Evolutionary conservation across 2,797 vertebrate species (phyloP).

Genomic region (Pipistrellus pipistrellus): DNA sequence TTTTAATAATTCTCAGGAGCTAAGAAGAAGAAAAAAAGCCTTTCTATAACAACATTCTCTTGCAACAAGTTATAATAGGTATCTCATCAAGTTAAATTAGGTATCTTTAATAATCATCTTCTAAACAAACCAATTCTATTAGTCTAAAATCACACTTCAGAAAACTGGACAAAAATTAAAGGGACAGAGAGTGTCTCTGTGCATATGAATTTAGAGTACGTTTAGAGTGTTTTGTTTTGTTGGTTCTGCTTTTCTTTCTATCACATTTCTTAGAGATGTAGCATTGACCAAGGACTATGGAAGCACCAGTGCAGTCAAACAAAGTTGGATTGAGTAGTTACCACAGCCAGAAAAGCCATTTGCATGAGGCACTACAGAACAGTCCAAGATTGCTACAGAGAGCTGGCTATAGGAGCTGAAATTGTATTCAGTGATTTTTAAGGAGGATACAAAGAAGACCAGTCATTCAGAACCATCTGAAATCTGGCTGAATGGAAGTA

Average conservation of each 20-base stretch:
- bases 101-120: not conserved
- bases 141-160: not conserved
- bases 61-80: not conserved
- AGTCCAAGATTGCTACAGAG: not conserved
- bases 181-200: not conserved
- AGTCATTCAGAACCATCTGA: not conserved
- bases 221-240: not conserved
- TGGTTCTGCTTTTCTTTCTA: not conserved
- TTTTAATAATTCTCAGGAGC: slow-evolving; percentile 23
- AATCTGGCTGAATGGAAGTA: no score
- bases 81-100: not conserved
- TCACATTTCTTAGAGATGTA: not conserved
- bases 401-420: not conserved
- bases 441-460: not conserved
- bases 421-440: not conserved
- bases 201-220: not conserved
- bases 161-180: not conserved
- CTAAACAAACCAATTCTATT: not conserved
- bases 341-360: no score
- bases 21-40: not conserved
- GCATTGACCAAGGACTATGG: not conserved
- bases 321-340: not conserved
- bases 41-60: slow-evolving; percentile 18
- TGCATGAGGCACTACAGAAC: not conserved
- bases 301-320: not conserved